Evolutionary conservation across 2,113 vertebrate genomes (phyloP).

Genomic region (Isichthys henryi): DNA sequence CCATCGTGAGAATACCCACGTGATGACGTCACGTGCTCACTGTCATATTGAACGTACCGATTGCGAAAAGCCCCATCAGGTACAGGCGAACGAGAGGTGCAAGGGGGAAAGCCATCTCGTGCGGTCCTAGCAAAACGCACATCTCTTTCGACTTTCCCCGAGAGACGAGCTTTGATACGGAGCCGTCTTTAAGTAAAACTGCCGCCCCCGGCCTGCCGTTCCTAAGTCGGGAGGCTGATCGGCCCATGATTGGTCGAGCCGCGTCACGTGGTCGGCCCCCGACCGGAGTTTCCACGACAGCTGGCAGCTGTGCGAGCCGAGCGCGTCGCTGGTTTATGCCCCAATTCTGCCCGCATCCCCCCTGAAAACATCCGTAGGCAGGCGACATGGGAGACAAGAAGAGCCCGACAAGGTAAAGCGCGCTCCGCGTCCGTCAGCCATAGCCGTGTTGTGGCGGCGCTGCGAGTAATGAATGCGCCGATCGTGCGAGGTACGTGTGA

Average conservation of each 20-base stretch:
- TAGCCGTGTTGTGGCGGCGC: slow-evolving; percentile 29
- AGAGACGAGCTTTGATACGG: not conserved
- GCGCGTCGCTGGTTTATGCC: slow-evolving; percentile 56
- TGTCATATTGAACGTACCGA: not conserved
- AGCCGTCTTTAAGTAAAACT: slow-evolving; percentile 29
- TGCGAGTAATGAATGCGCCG: slow-evolving; percentile 43
- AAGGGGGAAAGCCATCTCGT: not conserved
- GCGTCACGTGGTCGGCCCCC: slow-evolving; percentile 65
- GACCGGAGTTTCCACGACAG: slow-evolving; percentile 80
- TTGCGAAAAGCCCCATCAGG: not conserved
- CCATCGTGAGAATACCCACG: not conserved
- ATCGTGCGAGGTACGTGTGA: slow-evolving; percentile 37
- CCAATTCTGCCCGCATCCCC: slow-evolving; percentile 45
- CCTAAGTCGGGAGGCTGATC: slow-evolving; percentile 46
- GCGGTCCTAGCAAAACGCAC: not conserved
- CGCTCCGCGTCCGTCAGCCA: slow-evolving; percentile 8
- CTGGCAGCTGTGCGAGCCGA: slow-evolving; percentile 69
- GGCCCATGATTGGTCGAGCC: slow-evolving; percentile 61
- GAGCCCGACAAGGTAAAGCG: slow-evolving; percentile 88
- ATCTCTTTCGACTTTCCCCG: not conserved
- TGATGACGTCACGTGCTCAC: not conserved
- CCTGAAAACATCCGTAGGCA: slow-evolving; percentile 42
- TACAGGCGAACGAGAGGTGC: not conserved
- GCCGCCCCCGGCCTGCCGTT: slow-evolving; percentile 32
- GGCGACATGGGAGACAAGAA: slow-evolving; percentile 93